A percentile compares a stretch with the other conserved stretches of the same genome.
phyloP scores from a whole-genome alignment of 2,888 invertebrate genomes.

The Tetramorium bicarinatum region DNA sequence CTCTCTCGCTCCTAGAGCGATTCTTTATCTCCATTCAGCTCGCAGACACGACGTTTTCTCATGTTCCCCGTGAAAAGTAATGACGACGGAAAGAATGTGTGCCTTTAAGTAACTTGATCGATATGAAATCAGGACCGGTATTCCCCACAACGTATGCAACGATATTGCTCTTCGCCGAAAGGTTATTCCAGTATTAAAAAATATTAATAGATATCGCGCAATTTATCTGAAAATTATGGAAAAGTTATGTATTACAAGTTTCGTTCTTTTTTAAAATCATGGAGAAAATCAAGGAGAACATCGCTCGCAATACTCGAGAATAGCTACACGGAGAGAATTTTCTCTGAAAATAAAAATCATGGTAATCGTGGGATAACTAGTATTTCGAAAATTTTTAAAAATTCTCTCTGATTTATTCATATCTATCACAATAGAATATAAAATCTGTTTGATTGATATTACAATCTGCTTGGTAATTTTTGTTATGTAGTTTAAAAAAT shows the following conservation, averaged over 20 bases:
- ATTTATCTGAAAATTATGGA: constrained; percentile 2
- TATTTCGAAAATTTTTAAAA: no score
- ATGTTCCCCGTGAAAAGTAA: constrained; percentile 7
- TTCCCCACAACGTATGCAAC: not conserved
- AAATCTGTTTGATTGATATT: no score
- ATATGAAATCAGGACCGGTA: constrained; percentile 18
- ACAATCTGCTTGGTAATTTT: no score
- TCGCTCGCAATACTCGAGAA: constrained; percentile 13
- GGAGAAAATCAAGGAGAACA: constrained; percentile 17
- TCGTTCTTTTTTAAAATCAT: not conserved
- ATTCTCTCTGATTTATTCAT: no score
- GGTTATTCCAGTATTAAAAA: not conserved
- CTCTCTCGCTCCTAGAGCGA: not conserved
- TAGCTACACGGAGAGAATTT: not conserved
- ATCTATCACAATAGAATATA: no score
- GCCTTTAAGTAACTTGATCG: constrained; percentile 16
- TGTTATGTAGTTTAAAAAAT: no score
- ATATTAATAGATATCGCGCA: not conserved
- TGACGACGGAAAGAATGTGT: not conserved
- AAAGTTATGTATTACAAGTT: not conserved
- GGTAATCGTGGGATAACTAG: no score
- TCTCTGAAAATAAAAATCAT: no score
- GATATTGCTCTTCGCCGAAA: not conserved
- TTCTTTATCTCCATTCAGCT: not conserved
- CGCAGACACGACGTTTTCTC: not conserved